phyloP scores from a whole-genome alignment of 1,140 invertebrate genomes.

The Drosophila kanapiae region DNA sequence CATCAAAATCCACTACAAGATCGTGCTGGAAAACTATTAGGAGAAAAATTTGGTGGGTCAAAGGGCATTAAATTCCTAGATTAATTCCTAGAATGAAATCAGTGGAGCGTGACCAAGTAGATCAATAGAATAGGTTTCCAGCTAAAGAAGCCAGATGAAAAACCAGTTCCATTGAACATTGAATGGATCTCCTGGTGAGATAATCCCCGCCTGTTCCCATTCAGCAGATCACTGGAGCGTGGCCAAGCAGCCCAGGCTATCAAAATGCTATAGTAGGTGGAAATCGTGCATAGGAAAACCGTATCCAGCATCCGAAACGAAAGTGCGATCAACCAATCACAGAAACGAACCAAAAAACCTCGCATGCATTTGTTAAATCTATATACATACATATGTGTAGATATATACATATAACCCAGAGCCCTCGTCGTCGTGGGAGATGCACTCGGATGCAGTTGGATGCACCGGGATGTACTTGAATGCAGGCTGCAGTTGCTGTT shows the following conservation, averaged over 20 bases:
- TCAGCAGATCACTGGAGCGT: constrained; percentile 37
- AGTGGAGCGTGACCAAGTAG: constrained; percentile 53
- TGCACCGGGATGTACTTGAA: constrained; percentile 6
- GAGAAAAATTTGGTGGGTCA: not conserved
- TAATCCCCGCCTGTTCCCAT: constrained; percentile 11
- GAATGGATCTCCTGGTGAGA: not conserved
- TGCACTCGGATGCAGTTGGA: constrained; percentile 25
- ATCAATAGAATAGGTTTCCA: constrained; percentile 51
- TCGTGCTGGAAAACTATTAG: not conserved
- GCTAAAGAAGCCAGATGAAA: not conserved
- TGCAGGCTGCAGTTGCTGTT: constrained; percentile 41
- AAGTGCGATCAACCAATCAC: constrained; percentile 10
- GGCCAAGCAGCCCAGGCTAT: constrained; percentile 28
- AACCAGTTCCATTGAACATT: not conserved
- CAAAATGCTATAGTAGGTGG: constrained; percentile 36
- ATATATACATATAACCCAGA: constrained; percentile 1
- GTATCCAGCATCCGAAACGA: constrained; percentile 36
- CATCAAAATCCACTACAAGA: constrained; percentile 22
- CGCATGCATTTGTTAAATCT: constrained; percentile 36
- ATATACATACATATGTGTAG: too few species aligned
- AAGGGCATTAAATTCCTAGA: constrained; percentile 1
- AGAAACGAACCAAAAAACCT: constrained; percentile 32
- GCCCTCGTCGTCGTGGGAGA: constrained; percentile 16
- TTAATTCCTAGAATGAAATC: constrained; percentile 18
- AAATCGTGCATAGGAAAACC: constrained; percentile 19